A percentile compares a stretch with the other conserved stretches of the same genome.
These are phyloP conservation scores for Vireo griseus DNA, from an alignment of 2,797 vertebrate species.

Conservation along the genomic window DNA sequence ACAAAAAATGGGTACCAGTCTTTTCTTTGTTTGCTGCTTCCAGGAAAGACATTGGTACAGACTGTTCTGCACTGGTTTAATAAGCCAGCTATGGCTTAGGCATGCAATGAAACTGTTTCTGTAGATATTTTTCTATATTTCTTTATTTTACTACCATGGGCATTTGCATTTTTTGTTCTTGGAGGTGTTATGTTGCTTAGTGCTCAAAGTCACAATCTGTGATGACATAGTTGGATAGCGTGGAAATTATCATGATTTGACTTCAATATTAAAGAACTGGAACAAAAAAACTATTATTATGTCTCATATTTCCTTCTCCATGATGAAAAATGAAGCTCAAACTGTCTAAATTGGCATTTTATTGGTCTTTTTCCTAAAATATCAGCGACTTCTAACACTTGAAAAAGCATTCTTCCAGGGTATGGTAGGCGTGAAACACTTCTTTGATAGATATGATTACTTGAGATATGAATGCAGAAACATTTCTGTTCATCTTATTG, in stretches of 20 bases:
- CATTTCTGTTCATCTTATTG: background rate
- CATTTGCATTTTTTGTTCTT: constrained; percentile 28
- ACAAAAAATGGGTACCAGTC: background rate
- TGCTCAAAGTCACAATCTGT: background rate
- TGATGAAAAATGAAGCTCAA: background rate
- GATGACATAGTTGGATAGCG: background rate
- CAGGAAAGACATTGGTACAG: background rate
- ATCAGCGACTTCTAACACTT: background rate
- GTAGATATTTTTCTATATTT: background rate
- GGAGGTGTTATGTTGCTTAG: background rate
- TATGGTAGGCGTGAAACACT: background rate
- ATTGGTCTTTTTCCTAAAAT: background rate
- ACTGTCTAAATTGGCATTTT: background rate
- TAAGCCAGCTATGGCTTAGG: background rate
- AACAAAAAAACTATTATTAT: background rate
- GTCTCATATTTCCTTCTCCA: background rate
- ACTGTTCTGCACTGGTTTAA: background rate
- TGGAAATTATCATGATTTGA: constrained; percentile 17
- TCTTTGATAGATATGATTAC: background rate
- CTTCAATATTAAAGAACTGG: background rate
- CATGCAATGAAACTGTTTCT: background rate
- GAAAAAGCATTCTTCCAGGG: background rate
- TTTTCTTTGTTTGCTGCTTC: background rate
- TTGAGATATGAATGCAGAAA: background rate
- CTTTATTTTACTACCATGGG: background rate